Base-by-base conservation (phyloP, 1,140 invertebrate species). In the Brachionus rubens region DNA sequence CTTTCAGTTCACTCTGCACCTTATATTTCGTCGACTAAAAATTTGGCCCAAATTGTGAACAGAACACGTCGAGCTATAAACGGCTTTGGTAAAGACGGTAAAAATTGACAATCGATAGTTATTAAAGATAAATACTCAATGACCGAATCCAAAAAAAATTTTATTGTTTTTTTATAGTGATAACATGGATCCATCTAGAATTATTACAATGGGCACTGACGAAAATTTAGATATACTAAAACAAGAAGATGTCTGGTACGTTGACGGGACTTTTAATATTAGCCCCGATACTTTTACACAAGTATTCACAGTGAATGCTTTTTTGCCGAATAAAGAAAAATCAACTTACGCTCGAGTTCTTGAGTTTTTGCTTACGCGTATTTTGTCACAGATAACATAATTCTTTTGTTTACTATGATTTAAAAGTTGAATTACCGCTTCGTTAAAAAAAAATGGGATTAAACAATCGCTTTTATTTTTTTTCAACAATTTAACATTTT, bases 221-320 rank as follows among this genome's bases (percentile, higher is more conserved):
- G 21, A 54, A 24, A 54, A 54, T 54, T 54, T 54, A 26, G 21
- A 24, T 24, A 26, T 54, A 21, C 26, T 54, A 24, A 26, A 14
- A 9, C 21, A 26, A 24, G 21, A 54, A 26, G 5, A 21, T 21
- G 21, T 26, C 12, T 54, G 50, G 50, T 54, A 54, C 14, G 5
- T 54, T 24, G 50, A 54, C 26, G 50, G 50, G 21, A 54, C 50
- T 9, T 54, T 28, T 54, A 26, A 54, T 7, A 54, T 54, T 54
- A 54, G 50, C 26, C 50, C 50, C 12, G 16, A 54, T 54, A 26
- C 21, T 26, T 54, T 54, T 54, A 54, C 24, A 9, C 50, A 54
- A 26, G 50, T 54, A 9, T 54, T 54, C 26, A 54, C 50, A 7
- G 14, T 54, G 7, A 54, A 54, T 26, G 50, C 33, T 5, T 36